Percentiles rank a stretch among this genome's conserved stretches.
Conservation (phyloP, 1,140 invertebrate genomes). For the Ptiloglossa arizonensis region DNA sequence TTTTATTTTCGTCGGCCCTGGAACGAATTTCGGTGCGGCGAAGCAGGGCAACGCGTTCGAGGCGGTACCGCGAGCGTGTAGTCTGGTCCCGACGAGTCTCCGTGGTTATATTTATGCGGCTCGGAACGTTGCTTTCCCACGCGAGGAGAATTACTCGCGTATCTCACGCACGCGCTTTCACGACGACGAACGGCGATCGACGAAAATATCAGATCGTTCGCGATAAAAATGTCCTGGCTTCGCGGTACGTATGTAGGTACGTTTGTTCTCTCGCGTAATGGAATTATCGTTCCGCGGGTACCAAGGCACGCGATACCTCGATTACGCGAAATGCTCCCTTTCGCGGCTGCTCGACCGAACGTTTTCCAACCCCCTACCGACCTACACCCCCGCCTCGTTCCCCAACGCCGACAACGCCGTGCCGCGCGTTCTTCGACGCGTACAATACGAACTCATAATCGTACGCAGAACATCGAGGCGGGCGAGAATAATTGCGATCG, state of each 20-base stretch:
- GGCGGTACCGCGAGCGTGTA: slow-evolving; percentile 8
- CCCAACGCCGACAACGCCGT: not conserved
- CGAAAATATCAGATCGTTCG: slow-evolving; percentile 64
- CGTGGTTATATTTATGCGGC: slow-evolving; percentile 54
- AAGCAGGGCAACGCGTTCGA: not conserved
- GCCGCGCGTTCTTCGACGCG: slow-evolving; percentile 1
- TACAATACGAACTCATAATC: slow-evolving; percentile 39
- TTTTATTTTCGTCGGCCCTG: no score
- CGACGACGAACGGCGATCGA: slow-evolving; percentile 46
- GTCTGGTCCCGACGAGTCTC: slow-evolving; percentile 15
- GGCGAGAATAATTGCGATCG: slow-evolving; percentile 18
- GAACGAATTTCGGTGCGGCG: not conserved
- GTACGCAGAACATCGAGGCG: not conserved
- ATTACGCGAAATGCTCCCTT: slow-evolving; percentile 63
- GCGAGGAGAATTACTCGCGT: slow-evolving; percentile 65
- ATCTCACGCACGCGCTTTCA: slow-evolving; percentile 63
- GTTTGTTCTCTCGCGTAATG: slow-evolving; percentile 69
- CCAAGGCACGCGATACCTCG: slow-evolving; percentile 64
- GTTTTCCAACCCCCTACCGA: no score
- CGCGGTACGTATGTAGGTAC: slow-evolving; percentile 53
- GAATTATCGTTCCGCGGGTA: slow-evolving; percentile 63
- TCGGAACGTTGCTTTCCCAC: slow-evolving; percentile 61
- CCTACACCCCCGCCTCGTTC: not conserved
- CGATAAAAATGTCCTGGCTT: slow-evolving; percentile 60
- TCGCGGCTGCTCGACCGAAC: slow-evolving; percentile 30